A percentile compares a stretch with the other conserved stretches of the same genome.
Conservation (phyloP, 2,797 vertebrate genomes). For the Aphelocoma californica region DNA sequence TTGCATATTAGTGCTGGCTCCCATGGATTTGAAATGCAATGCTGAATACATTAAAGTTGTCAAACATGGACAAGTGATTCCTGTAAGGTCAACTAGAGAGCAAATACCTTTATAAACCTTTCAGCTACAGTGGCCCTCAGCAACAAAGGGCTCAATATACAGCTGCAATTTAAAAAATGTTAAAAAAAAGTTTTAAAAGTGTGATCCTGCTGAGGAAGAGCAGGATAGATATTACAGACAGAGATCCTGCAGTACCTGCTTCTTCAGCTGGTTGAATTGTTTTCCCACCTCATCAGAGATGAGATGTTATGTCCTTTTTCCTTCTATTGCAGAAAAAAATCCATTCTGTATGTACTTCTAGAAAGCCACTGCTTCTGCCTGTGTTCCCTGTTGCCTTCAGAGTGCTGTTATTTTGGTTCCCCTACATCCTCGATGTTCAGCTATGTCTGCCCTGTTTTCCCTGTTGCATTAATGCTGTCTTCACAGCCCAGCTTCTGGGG, state of each 20-base stretch:
- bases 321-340: background rate
- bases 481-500: background rate
- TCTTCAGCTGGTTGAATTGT: background rate
- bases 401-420: background rate
- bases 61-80: background rate
- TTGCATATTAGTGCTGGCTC: conserved; percentile 19
- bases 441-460: background rate
- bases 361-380: background rate
- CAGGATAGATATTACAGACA: background rate
- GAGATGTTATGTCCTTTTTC: background rate
- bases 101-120: background rate
- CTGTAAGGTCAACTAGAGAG: conserved; percentile 6
- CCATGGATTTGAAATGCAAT: conserved; percentile 2
- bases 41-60: conserved; percentile 40
- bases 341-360: background rate
- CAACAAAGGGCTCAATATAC: background rate
- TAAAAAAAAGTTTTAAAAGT: background rate
- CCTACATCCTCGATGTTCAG: background rate
- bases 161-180: background rate
- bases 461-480: background rate
- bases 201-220: background rate
- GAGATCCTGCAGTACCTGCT: background rate
- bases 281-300: background rate
- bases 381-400: background rate
- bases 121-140: background rate